phyloP scores from a whole-genome alignment of 2,113 vertebrate genomes.

The Malaclemys terrapin region DNA sequence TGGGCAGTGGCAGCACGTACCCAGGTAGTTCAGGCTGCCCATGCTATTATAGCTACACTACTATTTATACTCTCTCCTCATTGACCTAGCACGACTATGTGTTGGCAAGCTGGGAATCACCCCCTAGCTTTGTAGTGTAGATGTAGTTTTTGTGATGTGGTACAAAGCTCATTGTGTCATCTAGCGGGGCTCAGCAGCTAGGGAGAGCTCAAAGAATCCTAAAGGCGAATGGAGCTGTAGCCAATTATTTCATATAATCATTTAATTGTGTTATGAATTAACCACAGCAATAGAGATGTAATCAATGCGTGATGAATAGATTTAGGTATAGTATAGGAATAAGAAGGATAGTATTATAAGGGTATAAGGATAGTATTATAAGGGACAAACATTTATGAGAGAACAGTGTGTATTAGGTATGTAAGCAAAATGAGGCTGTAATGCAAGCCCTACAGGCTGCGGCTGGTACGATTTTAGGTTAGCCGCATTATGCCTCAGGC shows the following conservation, averaged over 20 bases:
- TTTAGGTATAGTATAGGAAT: neutral
- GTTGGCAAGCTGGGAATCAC: no score
- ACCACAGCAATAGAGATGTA: neutral
- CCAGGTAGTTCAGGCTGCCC: no score
- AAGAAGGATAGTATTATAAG: neutral
- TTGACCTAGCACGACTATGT: no score
- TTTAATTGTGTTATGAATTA: neutral
- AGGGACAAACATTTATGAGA: neutral
- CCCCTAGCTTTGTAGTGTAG: neutral
- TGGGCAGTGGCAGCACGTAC: neutral
- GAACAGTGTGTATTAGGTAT: neutral
- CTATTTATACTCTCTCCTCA: no score
- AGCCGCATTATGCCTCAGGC: neutral
- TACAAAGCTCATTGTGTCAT: rapidly evolving
- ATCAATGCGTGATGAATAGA: neutral
- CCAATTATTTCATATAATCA: no score
- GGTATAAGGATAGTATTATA: neutral
- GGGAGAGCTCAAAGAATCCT: neutral
- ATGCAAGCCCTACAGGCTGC: neutral
- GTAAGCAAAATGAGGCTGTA: neutral
- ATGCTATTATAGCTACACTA: no score
- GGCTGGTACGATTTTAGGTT: neutral
- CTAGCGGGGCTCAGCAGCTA: neutral
- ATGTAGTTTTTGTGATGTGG: neutral
- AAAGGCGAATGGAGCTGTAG: no score